Percentiles rank a stretch among this genome's conserved stretches.
Conservation (phyloP, 1,140 invertebrate species). For the Dendroctonus valens region DNA sequence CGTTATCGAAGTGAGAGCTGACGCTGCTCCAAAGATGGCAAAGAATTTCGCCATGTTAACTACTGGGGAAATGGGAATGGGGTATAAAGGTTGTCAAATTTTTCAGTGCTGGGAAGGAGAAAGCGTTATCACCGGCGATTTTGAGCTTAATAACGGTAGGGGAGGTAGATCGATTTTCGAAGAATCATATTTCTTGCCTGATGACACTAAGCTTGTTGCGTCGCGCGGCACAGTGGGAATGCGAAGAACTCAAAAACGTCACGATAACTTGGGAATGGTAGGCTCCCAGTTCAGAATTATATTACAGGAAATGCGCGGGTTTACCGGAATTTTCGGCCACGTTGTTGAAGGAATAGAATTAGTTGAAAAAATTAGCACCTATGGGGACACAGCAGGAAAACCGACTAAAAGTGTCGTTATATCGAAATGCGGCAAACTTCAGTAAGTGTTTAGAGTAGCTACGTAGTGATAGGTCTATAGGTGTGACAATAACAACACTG, state of each 20-base stretch:
- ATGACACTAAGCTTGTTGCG: constrained; percentile 76
- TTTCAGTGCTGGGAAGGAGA: constrained; percentile 83
- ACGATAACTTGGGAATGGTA: constrained; percentile 77
- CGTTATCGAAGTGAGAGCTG: constrained; percentile 78
- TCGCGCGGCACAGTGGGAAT: constrained; percentile 77
- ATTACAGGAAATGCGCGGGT: constrained; percentile 75
- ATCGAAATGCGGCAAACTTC: constrained; percentile 72
- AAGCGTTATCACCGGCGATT: constrained; percentile 78
- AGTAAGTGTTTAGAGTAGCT: constrained; percentile 40
- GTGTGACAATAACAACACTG: constrained; percentile 26
- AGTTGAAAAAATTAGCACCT: constrained; percentile 75
- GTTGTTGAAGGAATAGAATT: constrained; percentile 79
- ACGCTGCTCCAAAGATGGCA: constrained; percentile 86
- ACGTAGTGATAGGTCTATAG: constrained; percentile 21
- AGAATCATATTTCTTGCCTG: constrained; percentile 76
- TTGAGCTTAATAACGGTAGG: constrained; percentile 77
- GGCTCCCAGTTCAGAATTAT: constrained; percentile 83
- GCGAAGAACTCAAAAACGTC: constrained; percentile 76
- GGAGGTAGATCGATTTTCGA: constrained; percentile 76
- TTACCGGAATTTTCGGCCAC: constrained; percentile 80
- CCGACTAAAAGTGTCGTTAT: constrained; percentile 74
- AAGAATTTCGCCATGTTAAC: constrained; percentile 83
- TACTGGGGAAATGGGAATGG: constrained; percentile 74
- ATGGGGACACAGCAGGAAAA: constrained; percentile 73
- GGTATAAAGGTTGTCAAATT: constrained; percentile 75